Percentiles rank a stretch among this genome's conserved stretches.
phyloP scores from a whole-genome alignment of 1,140 invertebrate species.

The Schlechtendalia chinensis region DNA sequence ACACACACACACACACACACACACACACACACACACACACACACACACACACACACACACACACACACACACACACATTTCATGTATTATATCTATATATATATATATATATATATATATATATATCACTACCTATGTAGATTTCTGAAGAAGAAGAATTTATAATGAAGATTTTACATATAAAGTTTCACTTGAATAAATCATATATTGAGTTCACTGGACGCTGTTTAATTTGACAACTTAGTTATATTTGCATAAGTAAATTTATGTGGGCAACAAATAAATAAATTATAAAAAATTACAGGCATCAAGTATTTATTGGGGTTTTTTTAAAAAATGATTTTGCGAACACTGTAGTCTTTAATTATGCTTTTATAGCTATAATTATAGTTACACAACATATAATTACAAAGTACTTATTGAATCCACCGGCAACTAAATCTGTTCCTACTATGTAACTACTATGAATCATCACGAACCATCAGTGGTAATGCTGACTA shows the following conservation, averaged over 20 bases:
- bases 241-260: neutral
- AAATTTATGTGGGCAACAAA: neutral
- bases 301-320: no score
- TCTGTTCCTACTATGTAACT: no score
- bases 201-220: neutral
- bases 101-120: neutral
- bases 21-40: neutral
- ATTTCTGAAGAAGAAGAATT: neutral
- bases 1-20: neutral
- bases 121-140: neutral
- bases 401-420: no score
- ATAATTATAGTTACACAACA: no score
- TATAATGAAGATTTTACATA: neutral
- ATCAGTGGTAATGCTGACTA: no score
- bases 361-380: neutral
- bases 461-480: no score
- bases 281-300: neutral
- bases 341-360: neutral
- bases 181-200: neutral
- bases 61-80: neutral
- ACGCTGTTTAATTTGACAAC: neutral
- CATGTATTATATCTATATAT: no score
- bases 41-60: neutral
- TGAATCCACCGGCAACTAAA: no score
- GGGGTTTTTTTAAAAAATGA: neutral